These are phyloP conservation scores for Nephrocerus scutellatus DNA, from an alignment of 2,888 invertebrate genomes.

Conservation along the genomic window DNA sequence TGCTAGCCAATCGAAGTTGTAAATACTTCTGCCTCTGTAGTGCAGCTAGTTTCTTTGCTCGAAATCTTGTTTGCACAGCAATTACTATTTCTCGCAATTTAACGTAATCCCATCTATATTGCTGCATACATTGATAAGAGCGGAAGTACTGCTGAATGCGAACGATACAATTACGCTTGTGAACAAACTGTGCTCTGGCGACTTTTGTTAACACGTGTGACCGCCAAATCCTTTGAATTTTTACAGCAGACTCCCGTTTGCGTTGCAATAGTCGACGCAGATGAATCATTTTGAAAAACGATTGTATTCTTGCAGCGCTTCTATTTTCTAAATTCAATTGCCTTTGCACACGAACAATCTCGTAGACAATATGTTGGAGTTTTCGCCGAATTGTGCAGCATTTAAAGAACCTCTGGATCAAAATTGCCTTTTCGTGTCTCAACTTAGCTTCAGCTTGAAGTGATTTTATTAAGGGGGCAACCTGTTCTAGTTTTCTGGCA, in stretches of 20 bases:
- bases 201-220: slow-evolving; percentile 23
- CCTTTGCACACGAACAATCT: slow-evolving; percentile 18
- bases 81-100: slow-evolving; percentile 20
- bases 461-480: slow-evolving; percentile 25
- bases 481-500: slow-evolving; percentile 30
- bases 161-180: slow-evolving; percentile 21
- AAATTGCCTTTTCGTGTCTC: slow-evolving; percentile 26
- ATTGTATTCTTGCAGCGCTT: slow-evolving; percentile 37
- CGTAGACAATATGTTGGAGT: slow-evolving; percentile 40
- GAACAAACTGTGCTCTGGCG: slow-evolving; percentile 28
- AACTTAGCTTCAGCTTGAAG: slow-evolving; percentile 25
- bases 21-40: slow-evolving; percentile 22
- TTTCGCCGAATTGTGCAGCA: slow-evolving; percentile 42
- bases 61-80: slow-evolving; percentile 28
- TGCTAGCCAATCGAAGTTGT: slow-evolving; percentile 30
- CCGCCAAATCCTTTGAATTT: slow-evolving; percentile 47
- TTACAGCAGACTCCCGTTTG: slow-evolving; percentile 30
- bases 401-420: slow-evolving; percentile 24
- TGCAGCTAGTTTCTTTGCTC: slow-evolving; percentile 28
- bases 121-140: slow-evolving; percentile 28
- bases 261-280: slow-evolving; percentile 30
- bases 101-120: slow-evolving; percentile 23
- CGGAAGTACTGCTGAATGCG: slow-evolving; percentile 27
- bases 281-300: slow-evolving; percentile 38
- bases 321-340: slow-evolving; percentile 20